These are phyloP conservation scores for Centropyge bicolor DNA, from an alignment of 2,797 vertebrate species.

Conservation along the genomic window DNA sequence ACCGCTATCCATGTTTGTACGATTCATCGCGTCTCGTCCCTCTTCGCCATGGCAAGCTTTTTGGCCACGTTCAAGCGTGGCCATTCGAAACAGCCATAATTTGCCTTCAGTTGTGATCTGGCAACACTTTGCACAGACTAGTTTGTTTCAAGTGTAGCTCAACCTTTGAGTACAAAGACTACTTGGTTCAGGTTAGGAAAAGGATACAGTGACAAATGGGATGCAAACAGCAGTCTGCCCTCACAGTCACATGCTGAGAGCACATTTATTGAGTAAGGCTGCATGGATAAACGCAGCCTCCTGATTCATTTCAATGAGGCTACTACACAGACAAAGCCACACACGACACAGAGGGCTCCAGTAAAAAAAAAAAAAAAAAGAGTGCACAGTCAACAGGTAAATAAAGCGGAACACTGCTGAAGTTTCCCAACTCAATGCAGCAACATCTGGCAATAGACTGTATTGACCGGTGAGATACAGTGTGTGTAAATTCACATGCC, in stretches of 20 bases:
- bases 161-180: background rate
- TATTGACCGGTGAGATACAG: background rate
- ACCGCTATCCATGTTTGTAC: background rate
- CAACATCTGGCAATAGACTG: background rate
- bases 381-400: background rate
- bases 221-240: background rate
- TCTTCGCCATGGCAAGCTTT: background rate
- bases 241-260: background rate
- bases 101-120: background rate
- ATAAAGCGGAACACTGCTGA: background rate
- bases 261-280: background rate
- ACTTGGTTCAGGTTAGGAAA: background rate
- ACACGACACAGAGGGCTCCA: too few species aligned
- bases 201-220: background rate
- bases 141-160: background rate
- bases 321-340: too few species aligned
- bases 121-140: background rate
- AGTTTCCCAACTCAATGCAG: background rate
- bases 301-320: slow-evolving; percentile 2
- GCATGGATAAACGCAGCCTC: background rate
- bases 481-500: too few species aligned
- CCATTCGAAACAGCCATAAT: background rate
- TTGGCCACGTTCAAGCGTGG: background rate
- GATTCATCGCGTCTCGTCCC: background rate
- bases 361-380: too few species aligned